Evolutionary conservation across 2,888 invertebrate genomes (phyloP), one percentile per base, ranked within the genome.

Genomic region (Tanytarsus gracilentus): DNA sequence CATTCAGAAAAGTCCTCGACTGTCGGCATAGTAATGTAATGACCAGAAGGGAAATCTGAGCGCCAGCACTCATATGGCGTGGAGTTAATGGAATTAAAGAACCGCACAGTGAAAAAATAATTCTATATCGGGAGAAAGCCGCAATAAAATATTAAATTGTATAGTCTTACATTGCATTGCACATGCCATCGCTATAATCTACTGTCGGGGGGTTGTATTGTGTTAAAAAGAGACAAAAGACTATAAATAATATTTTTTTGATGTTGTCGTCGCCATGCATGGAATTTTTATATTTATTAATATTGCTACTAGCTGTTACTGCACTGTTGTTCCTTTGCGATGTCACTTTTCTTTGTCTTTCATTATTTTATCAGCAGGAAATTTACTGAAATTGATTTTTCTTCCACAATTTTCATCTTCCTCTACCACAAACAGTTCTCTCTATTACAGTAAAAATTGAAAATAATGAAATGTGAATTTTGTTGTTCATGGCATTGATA

Each of bases 341-440:
- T 25, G 27, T 16, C 27, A 7, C 21, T 50, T 50, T 50, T 7
- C 39, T 39, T 14, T 39, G 25, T 48, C 48, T 56, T 29, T 48
- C 58, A 58, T 58, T 58, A 58, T 48, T 48, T 40, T 58, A 58
- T 58, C 58, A 58, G 58, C 58, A 26, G 58, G 58, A 58, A 58
- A 58, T 58, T 58, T 29, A 58, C 48, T 58, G 58, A 14, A 58
- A 58, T 56, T 58, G 58, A 58, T 58, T 58, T 48, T 48, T 39
- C 39, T 23, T 48, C n/a, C n/a, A n/a, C n/a, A n/a, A n/a, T n/a
- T n/a, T n/a, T n/a, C n/a, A n/a, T n/a, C n/a, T n/a, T n/a, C n/a
- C n/a, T n/a, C n/a, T n/a, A n/a, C n/a, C n/a, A n/a, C n/a, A n/a
- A n/a, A n/a, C n/a, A n/a, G n/a, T n/a, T n/a, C n/a, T n/a, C n/a